Percentiles rank a stretch among this genome's conserved stretches.
phyloP scores from a whole-genome alignment of 2,797 vertebrate species.

The Epinephelus malabaricus region DNA sequence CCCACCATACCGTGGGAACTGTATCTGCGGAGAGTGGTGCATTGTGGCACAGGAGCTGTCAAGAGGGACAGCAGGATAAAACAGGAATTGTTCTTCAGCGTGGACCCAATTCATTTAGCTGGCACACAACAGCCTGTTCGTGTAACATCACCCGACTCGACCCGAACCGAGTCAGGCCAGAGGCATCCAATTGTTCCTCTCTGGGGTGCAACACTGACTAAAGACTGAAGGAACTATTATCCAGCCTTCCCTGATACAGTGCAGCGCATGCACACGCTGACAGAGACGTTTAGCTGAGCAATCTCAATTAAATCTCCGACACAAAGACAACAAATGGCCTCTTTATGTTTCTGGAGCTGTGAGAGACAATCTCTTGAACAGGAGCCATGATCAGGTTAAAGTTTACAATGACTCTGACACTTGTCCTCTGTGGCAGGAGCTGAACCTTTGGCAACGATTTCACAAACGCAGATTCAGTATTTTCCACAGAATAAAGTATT shows the following conservation, averaged over 20 bases:
- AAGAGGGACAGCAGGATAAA: constrained; percentile 68
- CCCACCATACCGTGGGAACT: constrained; percentile 77
- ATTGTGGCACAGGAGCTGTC: constrained; percentile 67
- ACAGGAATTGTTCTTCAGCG: constrained; percentile 71
- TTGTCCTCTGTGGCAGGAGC: constrained; percentile 8
- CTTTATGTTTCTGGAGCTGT: constrained; percentile 47
- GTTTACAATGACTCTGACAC: constrained; percentile 30
- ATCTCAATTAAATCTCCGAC: constrained; percentile 67
- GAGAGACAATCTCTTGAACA: constrained; percentile 32
- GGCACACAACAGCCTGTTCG: constrained; percentile 64
- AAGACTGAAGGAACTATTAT: constrained; percentile 67
- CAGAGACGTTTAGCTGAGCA: constrained; percentile 57
- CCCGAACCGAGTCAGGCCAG: constrained; percentile 52
- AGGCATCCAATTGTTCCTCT: constrained; percentile 64
- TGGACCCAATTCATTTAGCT: constrained; percentile 72
- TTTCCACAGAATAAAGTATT: neutral
- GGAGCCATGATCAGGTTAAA: constrained; percentile 17
- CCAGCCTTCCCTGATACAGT: constrained; percentile 28
- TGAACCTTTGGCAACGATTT: neutral
- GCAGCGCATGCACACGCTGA: constrained; percentile 40
- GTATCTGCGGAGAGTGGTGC: constrained; percentile 40
- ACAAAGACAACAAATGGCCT: constrained; percentile 58
- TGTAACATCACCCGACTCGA: constrained; percentile 77
- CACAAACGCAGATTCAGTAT: neutral
- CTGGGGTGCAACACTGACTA: constrained; percentile 44